phyloP scores from a whole-genome alignment of 2,113 vertebrate genomes.

The Cinclus mexicanus region DNA sequence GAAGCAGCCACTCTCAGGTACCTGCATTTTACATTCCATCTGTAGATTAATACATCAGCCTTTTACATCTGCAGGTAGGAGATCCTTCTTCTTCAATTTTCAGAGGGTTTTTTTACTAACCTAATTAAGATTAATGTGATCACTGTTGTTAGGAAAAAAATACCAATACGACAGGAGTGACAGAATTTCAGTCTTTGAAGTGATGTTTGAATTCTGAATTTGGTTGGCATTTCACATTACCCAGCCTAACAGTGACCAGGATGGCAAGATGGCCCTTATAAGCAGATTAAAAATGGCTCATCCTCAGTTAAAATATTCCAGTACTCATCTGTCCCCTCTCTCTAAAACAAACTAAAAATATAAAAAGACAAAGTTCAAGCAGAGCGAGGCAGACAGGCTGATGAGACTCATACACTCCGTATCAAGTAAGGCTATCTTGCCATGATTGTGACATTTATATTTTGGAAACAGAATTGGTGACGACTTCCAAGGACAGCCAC shows the following conservation, averaged over 20 bases:
- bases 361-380: not conserved
- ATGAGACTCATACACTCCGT: not conserved
- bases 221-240: not conserved
- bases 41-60: not conserved
- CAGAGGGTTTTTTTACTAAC: not conserved
- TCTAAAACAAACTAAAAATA: not conserved
- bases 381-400: accelerated
- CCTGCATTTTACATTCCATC: not conserved
- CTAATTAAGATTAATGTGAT: not conserved
- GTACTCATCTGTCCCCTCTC: not conserved
- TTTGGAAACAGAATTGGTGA: not conserved
- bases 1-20: not conserved
- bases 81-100: not conserved
- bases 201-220: not conserved
- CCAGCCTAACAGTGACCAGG: not conserved
- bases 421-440: not conserved
- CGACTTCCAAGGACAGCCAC: not conserved
- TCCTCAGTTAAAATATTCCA: not conserved
- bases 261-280: not conserved
- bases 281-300: not conserved
- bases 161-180: not conserved
- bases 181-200: not conserved
- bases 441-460: not conserved
- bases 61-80: not conserved
- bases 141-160: not conserved